phyloP scores from a whole-genome alignment of 2,888 invertebrate species.

The Caenorhabditis plicata region DNA sequence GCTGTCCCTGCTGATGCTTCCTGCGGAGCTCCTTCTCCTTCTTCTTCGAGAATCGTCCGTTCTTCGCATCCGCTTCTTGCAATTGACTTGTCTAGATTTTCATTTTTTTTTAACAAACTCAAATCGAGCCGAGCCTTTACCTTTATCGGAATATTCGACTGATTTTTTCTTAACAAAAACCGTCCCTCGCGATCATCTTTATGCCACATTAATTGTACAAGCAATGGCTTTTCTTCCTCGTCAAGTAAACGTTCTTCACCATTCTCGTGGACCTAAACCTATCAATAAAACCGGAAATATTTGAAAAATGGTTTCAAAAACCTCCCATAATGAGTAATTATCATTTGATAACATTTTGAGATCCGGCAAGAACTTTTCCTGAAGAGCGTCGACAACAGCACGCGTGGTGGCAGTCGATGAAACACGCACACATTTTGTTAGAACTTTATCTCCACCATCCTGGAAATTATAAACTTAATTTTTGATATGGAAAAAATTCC shows the following conservation, averaged over 20 bases:
- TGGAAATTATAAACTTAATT: conserved; percentile 66
- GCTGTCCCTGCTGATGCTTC: conserved; percentile 59
- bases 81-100: conserved; percentile 15
- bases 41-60: conserved; percentile 79
- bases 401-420: conserved; percentile 89
- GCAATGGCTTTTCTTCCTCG: conserved; percentile 87
- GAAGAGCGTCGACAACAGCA: conserved; percentile 92
- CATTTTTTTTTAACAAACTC: neutral
- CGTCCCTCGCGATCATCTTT: conserved; percentile 96
- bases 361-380: conserved; percentile 98
- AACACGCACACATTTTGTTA: conserved; percentile 97
- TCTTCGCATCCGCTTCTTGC: conserved; percentile 69
- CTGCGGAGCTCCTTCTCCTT: conserved; percentile 92
- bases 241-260: conserved; percentile 85
- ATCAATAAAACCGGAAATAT: no score
- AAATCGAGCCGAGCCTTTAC: conserved; percentile 16
- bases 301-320: no score
- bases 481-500: no score
- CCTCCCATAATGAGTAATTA: conserved; percentile 75
- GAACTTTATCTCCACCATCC: conserved; percentile 96
- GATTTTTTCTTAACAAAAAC: conserved; percentile 77
- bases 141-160: conserved; percentile 33
- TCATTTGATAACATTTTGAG: conserved; percentile 85
- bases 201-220: conserved; percentile 98
- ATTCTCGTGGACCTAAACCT: conserved; percentile 74